Evolutionary conservation across 2,888 invertebrate species (phyloP).

Genomic region (Nebria brevicollis): DNA sequence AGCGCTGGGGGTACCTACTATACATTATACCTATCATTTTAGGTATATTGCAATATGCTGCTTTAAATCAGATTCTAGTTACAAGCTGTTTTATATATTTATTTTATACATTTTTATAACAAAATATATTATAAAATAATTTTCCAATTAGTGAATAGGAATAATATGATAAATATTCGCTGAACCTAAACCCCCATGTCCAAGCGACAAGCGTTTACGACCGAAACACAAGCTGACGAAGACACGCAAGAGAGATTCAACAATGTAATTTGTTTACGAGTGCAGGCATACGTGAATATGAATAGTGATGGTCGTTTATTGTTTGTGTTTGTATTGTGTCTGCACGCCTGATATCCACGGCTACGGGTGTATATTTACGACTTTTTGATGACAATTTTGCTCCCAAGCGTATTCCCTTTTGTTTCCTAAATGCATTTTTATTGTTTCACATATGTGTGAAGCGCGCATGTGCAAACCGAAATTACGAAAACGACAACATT

Average conservation of each 20-base stretch:
- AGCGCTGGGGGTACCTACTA: background rate
- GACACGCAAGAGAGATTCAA: slow-evolving; percentile 7
- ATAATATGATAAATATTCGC: too few relatives aligned
- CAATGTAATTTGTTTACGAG: slow-evolving; percentile 41
- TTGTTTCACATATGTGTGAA: background rate
- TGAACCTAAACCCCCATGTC: background rate
- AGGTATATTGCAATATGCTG: background rate
- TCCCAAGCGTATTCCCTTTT: background rate
- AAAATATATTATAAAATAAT: too few relatives aligned
- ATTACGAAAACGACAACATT: too few relatives aligned
- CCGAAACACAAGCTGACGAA: background rate
- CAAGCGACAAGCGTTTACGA: background rate
- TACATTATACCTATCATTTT: background rate
- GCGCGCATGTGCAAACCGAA: too few relatives aligned
- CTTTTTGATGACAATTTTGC: slow-evolving; percentile 17
- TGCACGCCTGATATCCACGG: background rate
- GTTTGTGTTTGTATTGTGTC: background rate
- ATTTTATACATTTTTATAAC: too few relatives aligned
- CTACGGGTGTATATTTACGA: slow-evolving; percentile 12
- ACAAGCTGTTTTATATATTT: too few relatives aligned
- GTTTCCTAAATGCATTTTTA: slow-evolving; percentile 21
- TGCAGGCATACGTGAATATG: slow-evolving; percentile 40
- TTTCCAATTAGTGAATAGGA: too few relatives aligned
- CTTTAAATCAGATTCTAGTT: too few relatives aligned
- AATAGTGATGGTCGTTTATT: background rate